phyloP scores from a whole-genome alignment of 2,888 invertebrate species.

The Tigriopus californicus region DNA sequence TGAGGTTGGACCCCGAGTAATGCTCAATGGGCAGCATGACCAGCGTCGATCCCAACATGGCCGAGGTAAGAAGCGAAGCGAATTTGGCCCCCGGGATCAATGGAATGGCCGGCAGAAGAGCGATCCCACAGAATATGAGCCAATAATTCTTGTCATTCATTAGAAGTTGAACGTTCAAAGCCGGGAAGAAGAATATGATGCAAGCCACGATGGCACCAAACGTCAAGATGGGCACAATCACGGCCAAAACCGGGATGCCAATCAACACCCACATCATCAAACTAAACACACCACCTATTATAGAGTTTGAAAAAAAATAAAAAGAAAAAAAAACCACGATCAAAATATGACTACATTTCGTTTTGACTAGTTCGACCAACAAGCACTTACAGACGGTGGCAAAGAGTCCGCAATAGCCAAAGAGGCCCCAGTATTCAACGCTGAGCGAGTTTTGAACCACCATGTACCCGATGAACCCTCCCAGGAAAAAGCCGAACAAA shows the following conservation, averaged over 20 bases:
- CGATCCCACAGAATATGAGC: not conserved
- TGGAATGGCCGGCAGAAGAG: not conserved
- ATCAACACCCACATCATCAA: not conserved
- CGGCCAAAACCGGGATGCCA: not conserved
- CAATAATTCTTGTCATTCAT: not conserved
- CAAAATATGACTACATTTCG: too few relatives aligned
- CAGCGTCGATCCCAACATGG: not conserved
- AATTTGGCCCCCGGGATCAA: not conserved
- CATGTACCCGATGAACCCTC: not conserved
- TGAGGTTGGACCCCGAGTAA: slow-evolving; percentile 1
- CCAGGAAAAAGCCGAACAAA: slow-evolving; percentile 1
- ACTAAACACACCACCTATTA: not conserved
- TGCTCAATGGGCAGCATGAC: not conserved
- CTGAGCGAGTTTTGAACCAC: not conserved
- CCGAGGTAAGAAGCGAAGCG: not conserved
- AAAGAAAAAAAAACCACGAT: too few relatives aligned
- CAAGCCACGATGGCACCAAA: not conserved
- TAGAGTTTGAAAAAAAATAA: not conserved
- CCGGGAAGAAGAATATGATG: not conserved
- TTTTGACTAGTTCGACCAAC: too few relatives aligned
- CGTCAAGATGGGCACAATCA: not conserved
- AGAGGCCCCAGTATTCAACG: too few relatives aligned
- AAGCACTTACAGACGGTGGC: too few relatives aligned
- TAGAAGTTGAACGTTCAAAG: not conserved
- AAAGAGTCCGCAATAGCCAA: too few relatives aligned